Base-by-base conservation (phyloP, 2,888 invertebrate species). In the Hetaerina titia region DNA sequence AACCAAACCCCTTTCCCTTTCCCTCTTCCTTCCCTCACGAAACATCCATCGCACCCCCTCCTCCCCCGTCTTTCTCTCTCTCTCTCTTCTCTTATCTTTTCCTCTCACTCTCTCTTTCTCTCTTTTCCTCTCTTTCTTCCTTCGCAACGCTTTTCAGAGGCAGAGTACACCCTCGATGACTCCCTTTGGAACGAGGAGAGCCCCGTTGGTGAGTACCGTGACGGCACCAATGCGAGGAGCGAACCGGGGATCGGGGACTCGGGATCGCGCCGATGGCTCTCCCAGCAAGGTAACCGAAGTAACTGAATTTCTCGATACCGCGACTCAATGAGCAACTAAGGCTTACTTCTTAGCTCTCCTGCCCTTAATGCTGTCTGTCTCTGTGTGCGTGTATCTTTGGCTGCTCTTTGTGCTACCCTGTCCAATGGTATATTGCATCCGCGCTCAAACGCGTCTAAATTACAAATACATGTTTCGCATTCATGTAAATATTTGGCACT, bases 101-200 rank as follows among this genome's bases (percentile, higher is more conserved):
- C 56, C 57, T 89, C 58, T 89, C 58, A 56, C 89, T 89, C 60
- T 22, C 22, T 57, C 45, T 17, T 22, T 11, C 64, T 31, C 13
- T 31, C 64, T 63, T 19, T 90, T 64, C 64, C 64, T 90, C 45
- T 90, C 31, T 64, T 90, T 25, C 64, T 45, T 90, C 63, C 64
- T n/a, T 60, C 64, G 22, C 15, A 5, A 7, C 90, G 8, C 60
- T 90, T 98, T 98, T 95, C 98, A 99, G 98, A 98, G 97, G 98
- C 98, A 97, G 98, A 98, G 97, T 98, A 98, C 97, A 98, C 98
- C 96, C 98, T 98, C 97, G 98, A 99, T 97, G 98, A 99, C 97
- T 98, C 98, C 96, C 98, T 98, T 97, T 98, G 98, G 98, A 98
- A 98, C 97, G 98, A 98, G 97, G 98, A 98, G 97, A 98, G 98